Evolutionary conservation across 1,140 invertebrate genomes (phyloP), one percentile per base, ranked within the genome.

Genomic region (Sycophila sp.): DNA sequence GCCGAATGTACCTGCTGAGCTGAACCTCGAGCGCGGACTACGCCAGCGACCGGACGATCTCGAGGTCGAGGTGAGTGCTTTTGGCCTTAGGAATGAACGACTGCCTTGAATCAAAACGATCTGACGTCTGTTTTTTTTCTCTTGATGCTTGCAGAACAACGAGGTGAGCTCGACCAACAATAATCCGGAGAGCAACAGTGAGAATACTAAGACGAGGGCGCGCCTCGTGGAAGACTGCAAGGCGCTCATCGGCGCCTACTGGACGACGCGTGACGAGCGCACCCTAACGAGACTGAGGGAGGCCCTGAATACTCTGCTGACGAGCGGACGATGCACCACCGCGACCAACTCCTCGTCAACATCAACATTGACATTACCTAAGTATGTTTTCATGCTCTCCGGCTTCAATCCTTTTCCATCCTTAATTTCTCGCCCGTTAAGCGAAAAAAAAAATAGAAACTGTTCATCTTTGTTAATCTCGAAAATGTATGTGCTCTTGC

Each of bases 1-100:
- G 81, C 82, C 80, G 77, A 80, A 78, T 81, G 85, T 86, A 86
- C 85, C 85, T 86, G 85, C 75, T 73, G 73, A 77, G 58, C n/a
- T n/a, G n/a, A n/a, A n/a, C n/a, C n/a, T n/a, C n/a, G n/a, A n/a
- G n/a, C n/a, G n/a, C n/a, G n/a, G n/a, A n/a, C 77, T 76, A 77
- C 69, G 49, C 74, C 68, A 74, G 69, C 10, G 45, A 26, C 26
- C 22, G 45, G 49, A 77, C 40, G 36, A 77, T 30, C 49, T 68
- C 65, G 51, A 72, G 68, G 17, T 60, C 22, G 68, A 58, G 71
- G 65, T 68, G 22, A 45, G 42, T 47, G 2, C 24, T 17, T 22
- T 22, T 17, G 1, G 4, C 17, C 24, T 10, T 22, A 7, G 2
- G n/a, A n/a, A n/a, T n/a, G n/a, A 22, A 4, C 2, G 13, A 22